phyloP scores from a whole-genome alignment of 2,797 vertebrate genomes.

The Coracias cyanogaster region DNA sequence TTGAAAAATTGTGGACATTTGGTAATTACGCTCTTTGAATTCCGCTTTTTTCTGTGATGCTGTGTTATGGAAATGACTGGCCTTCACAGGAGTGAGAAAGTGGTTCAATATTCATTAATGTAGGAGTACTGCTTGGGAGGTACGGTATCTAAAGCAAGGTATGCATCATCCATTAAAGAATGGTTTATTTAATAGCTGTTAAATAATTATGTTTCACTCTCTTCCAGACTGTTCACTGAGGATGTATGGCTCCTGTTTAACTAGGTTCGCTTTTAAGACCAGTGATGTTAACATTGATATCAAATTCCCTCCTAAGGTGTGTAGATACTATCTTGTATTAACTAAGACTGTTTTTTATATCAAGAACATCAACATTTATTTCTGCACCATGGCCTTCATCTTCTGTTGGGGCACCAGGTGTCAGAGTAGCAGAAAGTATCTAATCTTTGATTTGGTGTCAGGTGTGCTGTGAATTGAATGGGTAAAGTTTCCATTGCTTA shows the following conservation, averaged over 20 bases:
- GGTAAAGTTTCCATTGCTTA: neutral
- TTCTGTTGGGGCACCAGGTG: neutral
- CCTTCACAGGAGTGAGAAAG: neutral
- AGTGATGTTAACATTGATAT: slow-evolving; percentile 97
- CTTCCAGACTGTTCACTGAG: slow-evolving; percentile 91
- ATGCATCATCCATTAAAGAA: neutral
- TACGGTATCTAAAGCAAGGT: neutral
- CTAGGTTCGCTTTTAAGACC: slow-evolving; percentile 94
- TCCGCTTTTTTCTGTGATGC: neutral
- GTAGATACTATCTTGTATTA: slow-evolving; percentile 60
- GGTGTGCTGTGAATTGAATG: neutral
- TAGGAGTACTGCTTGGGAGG: neutral
- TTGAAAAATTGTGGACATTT: neutral
- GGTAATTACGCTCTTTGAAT: neutral
- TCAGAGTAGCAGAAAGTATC: neutral
- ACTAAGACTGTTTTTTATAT: neutral
- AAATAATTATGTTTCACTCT: slow-evolving; percentile 51
- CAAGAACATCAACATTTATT: neutral
- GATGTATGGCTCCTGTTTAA: slow-evolving; percentile 95
- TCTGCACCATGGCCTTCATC: neutral
- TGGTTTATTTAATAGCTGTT: neutral
- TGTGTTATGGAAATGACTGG: neutral
- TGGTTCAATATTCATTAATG: neutral
- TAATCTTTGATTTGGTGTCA: neutral
- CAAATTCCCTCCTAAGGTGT: slow-evolving; percentile 89